These are phyloP conservation scores for Danaus chrysippus DNA, from an alignment of 2,888 invertebrate species.

Conservation along the genomic window DNA sequence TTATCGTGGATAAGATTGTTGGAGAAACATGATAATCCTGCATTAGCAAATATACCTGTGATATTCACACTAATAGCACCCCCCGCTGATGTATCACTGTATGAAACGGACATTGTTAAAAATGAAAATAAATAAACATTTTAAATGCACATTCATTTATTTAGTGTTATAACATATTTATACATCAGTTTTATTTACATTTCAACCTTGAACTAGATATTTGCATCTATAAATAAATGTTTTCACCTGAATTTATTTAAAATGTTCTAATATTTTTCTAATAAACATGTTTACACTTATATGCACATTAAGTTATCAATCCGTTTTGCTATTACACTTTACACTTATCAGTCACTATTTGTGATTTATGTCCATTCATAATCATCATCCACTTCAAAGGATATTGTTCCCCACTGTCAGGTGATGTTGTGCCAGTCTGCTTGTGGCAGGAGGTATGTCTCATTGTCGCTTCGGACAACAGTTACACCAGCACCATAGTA, in stretches of 20 bases:
- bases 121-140: slow-evolving; percentile 34
- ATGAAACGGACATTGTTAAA: slow-evolving; percentile 53
- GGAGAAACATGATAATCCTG: slow-evolving; percentile 86
- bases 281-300: too few relatives aligned
- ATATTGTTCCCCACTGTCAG: slow-evolving; percentile 76
- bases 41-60: slow-evolving; percentile 86
- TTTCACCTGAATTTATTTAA: too few relatives aligned
- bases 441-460: slow-evolving; percentile 89
- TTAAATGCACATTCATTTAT: background rate
- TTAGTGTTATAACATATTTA: too few relatives aligned
- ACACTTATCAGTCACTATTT: background rate
- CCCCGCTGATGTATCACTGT: slow-evolving; percentile 60
- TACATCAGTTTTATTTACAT: too few relatives aligned
- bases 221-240: too few relatives aligned
- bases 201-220: too few relatives aligned
- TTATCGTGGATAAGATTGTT: slow-evolving; percentile 94
- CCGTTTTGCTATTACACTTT: background rate
- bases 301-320: too few relatives aligned
- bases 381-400: slow-evolving; percentile 69
- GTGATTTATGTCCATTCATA: slow-evolving; percentile 69
- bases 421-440: slow-evolving; percentile 85
- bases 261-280: too few relatives aligned
- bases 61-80: slow-evolving; percentile 89
- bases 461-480: slow-evolving; percentile 89
- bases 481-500: slow-evolving; percentile 94